Evolutionary conservation across 2,888 invertebrate genomes (phyloP), one percentile per base, ranked within the genome.

Genomic region (Tiphia femorata): DNA sequence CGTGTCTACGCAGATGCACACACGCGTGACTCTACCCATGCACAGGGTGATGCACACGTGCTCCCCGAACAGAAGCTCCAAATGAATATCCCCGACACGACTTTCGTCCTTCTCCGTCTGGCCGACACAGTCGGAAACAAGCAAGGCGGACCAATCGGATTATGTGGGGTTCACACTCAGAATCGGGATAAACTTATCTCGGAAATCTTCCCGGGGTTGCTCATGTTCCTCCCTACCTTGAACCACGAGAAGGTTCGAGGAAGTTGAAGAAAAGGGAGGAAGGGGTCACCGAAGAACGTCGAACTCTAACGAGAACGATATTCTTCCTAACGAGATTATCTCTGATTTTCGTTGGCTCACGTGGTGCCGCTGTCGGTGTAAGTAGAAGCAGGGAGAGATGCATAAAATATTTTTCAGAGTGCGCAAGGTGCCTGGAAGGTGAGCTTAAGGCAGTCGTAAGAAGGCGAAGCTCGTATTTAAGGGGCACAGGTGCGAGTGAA

Each of bases 81-180:
- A 33, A 33, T 33, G 12, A 14, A 33, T 33, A 33, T 50, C 51
- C 41, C 46, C 35, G 54, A 58, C 41, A 57, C 56, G 57, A 63
- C 63, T 56, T 27, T 48, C 37, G 17, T 37, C 52, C 27, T 21
- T 3, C 37, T 44, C 48, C 48, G 19, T 17, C 29, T 16, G 19
- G 17, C 14, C 27, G 37, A 57, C 43, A 46, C 19, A 7, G 46
- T 53, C 56, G 52, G 57, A 50, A 27, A n/a, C n/a, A n/a, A n/a
- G n/a, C n/a, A n/a, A n/a, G n/a, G n/a, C n/a, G n/a, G n/a, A n/a
- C n/a, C n/a, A 49, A 54, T 60, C 64, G 53, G 56, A 62, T 62
- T 62, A 56, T 35, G 35, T 40, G 20, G 17, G 38, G 55, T 49
- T 49, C 42, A 54, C 54, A 43, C 44, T 44, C 35, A 42, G 46